Conservation (phyloP, 2,113 vertebrate genomes). For the Myotis lucifugus region DNA sequence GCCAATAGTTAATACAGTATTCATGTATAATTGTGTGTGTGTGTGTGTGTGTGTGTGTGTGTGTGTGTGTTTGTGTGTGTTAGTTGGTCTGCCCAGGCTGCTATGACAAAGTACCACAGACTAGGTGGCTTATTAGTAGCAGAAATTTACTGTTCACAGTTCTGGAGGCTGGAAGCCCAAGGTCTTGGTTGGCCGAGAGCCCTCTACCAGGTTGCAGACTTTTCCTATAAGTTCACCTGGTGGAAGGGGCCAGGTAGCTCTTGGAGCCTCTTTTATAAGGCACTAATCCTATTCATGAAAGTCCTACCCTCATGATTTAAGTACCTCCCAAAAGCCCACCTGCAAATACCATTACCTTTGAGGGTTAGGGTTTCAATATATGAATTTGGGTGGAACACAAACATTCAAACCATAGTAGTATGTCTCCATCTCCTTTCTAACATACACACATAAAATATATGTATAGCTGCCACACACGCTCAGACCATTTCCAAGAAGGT, state of each 20-base stretch:
- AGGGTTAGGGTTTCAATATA: not conserved
- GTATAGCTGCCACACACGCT: not conserved
- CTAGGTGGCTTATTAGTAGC: not conserved
- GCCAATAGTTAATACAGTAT: not conserved
- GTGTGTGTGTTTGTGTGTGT: not conserved
- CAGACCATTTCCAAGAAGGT: not conserved
- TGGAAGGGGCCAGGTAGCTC: not conserved
- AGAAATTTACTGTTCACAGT: not conserved
- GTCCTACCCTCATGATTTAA: not conserved
- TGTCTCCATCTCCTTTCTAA: not conserved
- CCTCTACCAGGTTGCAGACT: not conserved
- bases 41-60: not conserved
- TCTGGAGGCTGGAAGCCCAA: not conserved
- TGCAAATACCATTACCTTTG: not conserved
- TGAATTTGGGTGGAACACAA: not conserved
- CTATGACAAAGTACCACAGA: not conserved
- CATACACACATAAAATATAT: not conserved
- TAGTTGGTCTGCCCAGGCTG: not conserved
- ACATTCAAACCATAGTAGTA: not conserved
- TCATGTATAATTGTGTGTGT: not conserved
- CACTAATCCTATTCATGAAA: not conserved
- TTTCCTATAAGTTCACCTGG: not conserved
- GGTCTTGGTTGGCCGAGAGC: not conserved
- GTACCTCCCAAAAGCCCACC: not conserved
- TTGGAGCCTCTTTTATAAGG: not conserved